A percentile compares a stretch with the other conserved stretches of the same genome.
phyloP scores from a whole-genome alignment of 2,113 vertebrate genomes.

The Taurulus bubalis region DNA sequence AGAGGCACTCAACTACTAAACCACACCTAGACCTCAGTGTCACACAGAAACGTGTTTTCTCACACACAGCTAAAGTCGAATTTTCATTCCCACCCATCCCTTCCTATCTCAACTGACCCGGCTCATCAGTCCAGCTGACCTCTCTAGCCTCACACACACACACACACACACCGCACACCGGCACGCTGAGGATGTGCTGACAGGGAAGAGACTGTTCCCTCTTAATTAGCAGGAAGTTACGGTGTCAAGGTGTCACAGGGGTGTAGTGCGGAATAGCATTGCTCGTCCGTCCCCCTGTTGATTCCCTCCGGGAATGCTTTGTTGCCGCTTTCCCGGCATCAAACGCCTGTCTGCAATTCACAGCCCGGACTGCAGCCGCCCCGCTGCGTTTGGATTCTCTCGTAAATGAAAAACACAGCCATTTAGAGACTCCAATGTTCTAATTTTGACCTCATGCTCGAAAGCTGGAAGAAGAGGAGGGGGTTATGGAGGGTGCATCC shows the following conservation, averaged over 20 bases:
- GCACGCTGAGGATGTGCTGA: slow-evolving; percentile 71
- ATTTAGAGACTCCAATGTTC: slow-evolving; percentile 52
- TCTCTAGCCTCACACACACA: slow-evolving; percentile 43
- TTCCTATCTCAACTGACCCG: slow-evolving; percentile 66
- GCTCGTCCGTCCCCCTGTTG: slow-evolving; percentile 32
- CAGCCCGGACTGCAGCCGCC: slow-evolving; percentile 39
- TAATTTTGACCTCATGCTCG: slow-evolving; percentile 46
- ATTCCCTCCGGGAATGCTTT: slow-evolving; percentile 57
- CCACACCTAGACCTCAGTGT: slow-evolving; percentile 55
- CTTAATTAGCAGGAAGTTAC: slow-evolving; percentile 79
- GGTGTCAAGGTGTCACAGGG: slow-evolving; percentile 78
- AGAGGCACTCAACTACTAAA: slow-evolving; percentile 50
- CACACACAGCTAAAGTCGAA: slow-evolving; percentile 1
- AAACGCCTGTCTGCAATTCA: slow-evolving; percentile 39
- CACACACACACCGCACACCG: slow-evolving; percentile 35
- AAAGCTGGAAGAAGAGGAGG: slow-evolving; percentile 32
- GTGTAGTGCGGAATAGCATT: slow-evolving; percentile 44
- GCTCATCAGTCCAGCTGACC: slow-evolving; percentile 69
- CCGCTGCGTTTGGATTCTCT: slow-evolving; percentile 49
- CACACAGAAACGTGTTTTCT: slow-evolving; percentile 24
- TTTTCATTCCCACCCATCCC: slow-evolving; percentile 75
- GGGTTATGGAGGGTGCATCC: slow-evolving; percentile 40
- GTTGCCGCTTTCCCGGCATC: slow-evolving; percentile 67
- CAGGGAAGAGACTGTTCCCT: slow-evolving; percentile 63
- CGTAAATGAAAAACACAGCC: slow-evolving; percentile 58